Conservation (phyloP, 2,797 vertebrate species). For the Hyperoplus lanceolatus region DNA sequence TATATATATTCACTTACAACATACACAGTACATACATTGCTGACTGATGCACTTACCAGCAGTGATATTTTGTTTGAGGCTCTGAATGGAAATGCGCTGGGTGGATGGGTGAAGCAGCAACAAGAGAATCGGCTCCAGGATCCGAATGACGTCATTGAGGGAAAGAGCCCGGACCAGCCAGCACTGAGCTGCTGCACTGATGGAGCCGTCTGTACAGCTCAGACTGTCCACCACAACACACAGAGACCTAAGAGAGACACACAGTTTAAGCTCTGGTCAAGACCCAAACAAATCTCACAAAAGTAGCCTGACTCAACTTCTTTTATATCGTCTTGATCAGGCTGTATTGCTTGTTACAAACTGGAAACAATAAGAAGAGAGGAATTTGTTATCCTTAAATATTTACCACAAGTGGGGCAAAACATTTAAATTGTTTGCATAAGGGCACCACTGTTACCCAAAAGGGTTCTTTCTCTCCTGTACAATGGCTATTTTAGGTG, state of each 20-base stretch:
- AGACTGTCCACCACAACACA: constrained; percentile 97
- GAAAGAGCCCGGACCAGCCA: constrained; percentile 95
- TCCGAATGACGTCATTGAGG: constrained; percentile 92
- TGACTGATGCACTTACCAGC: constrained; percentile 82
- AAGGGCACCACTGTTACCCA: too few species aligned
- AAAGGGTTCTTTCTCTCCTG: background rate
- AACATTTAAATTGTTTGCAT: too few species aligned
- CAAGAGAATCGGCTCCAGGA: constrained; percentile 94
- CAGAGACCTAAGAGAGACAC: constrained; percentile 87
- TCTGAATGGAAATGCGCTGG: constrained; percentile 91
- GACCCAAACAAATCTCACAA: background rate
- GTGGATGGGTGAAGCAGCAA: constrained; percentile 95
- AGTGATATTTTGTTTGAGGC: constrained; percentile 87
- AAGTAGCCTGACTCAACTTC: background rate
- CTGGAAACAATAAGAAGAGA: too few species aligned
- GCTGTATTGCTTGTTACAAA: too few species aligned
- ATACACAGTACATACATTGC: background rate
- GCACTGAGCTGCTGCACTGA: constrained; percentile 93
- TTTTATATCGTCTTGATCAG: too few species aligned
- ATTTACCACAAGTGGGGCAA: too few species aligned
- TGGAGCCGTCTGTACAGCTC: constrained; percentile 91
- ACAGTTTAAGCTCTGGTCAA: background rate
- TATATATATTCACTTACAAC: background rate
- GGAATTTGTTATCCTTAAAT: too few species aligned
- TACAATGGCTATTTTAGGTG: too few species aligned